Conservation (phyloP, 2,113 vertebrate genomes). For the Andinoacara biseriatus region DNA sequence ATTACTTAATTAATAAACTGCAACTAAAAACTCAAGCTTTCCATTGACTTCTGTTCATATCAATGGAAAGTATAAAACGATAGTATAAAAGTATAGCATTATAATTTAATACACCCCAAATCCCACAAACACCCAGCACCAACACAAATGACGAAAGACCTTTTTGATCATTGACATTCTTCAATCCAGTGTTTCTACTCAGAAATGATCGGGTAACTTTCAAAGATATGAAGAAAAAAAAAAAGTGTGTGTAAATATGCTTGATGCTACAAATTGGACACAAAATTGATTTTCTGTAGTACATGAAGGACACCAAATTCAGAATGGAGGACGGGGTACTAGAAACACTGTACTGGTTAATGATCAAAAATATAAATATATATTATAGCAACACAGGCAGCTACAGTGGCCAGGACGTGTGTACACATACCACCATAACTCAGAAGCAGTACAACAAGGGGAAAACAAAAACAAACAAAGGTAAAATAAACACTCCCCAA, state of each 20-base stretch:
- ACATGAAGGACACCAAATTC: neutral
- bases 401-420: conserved; percentile 49
- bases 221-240: neutral
- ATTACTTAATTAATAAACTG: neutral
- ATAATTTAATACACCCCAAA: neutral
- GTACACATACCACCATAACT: conserved; percentile 48
- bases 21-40: neutral
- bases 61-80: neutral
- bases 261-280: neutral
- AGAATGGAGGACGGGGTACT: neutral
- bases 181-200: neutral
- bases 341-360: conserved; percentile 40
- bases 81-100: neutral
- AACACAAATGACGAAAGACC: conserved; percentile 16
- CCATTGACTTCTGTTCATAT: neutral
- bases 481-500: conserved; percentile 39
- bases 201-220: neutral
- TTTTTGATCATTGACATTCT: conserved; percentile 63
- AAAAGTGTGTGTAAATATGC: neutral
- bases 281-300: neutral
- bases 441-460: conserved; percentile 23
- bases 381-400: conserved; percentile 24
- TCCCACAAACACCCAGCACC: neutral
- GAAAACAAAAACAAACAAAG: conserved; percentile 45
- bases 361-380: conserved; percentile 55